Evolutionary conservation across 2,888 invertebrate species (phyloP), one percentile per base, ranked within the genome.

Genomic region (Papilio elwesi): DNA sequence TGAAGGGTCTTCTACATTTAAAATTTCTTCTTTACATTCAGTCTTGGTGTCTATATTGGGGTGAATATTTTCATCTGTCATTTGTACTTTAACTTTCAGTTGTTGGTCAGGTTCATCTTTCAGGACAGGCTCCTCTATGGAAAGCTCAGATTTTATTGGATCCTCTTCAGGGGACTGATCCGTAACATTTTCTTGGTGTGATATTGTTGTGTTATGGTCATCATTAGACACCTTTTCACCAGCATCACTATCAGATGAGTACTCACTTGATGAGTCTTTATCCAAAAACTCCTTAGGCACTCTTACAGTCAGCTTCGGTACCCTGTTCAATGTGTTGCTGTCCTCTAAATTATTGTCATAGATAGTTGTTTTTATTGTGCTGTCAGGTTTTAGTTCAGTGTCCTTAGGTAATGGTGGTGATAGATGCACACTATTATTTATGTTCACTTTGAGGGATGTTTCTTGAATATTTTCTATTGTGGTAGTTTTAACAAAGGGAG

Each of bases 251-350:
- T 95, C 95, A 74, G 92, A 93, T 75, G 94, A 93, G 79, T 92
- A 91, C 79, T 94, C 94, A 86, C 91, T 93, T 47, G 94, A 94
- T 70, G 94, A 93, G 82, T 92, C 91, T 83, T 92, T 94, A 78
- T 94, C 94, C 74, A 92, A 83, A 74, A 95, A 94, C 81, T 95
- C 95, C 85, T 95, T 95, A 63, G 95, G 95, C 78, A 95, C 94
- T 85, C 96, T 95, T 38, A 96, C 91, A 77, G 96, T 96, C 70
- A 96, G 90, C 87, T 96, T 96, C 79, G 96, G 96, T 77, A 96
- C 95, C 87, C 95, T 95, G 84, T 94, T 94, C 72, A 93, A 83
- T 79, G 91, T 89, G 78, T 91, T 92, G 59, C 85, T 82, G 78
- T 90, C 90, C 76, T 92, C 91, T 75, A 90, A 81, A 78, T 91